A percentile compares a stretch with the other conserved stretches of the same genome.
phyloP scores from a whole-genome alignment of 2,888 invertebrate species.

The Oscheius sp. region DNA sequence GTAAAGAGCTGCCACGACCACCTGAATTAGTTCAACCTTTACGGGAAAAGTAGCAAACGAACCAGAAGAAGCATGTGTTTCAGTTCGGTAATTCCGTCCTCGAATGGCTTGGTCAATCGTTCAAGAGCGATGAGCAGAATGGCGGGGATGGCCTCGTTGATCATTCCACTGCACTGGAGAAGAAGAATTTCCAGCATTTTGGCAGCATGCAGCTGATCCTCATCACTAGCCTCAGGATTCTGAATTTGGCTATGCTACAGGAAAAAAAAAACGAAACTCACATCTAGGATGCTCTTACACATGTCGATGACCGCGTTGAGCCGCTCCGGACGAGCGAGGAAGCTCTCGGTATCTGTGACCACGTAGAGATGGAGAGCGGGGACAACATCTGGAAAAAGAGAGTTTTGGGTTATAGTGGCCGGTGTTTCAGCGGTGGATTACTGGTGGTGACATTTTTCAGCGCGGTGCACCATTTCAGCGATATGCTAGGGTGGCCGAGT shows the following conservation, averaged over 20 bases:
- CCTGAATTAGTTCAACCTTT: not conserved
- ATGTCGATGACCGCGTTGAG: conserved; percentile 92
- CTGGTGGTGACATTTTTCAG: not conserved
- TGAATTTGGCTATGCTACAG: conserved; percentile 10
- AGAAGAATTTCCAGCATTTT: conserved; percentile 91
- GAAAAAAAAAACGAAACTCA: conserved; percentile 17
- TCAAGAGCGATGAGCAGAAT: conserved; percentile 36
- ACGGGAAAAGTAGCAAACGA: not conserved
- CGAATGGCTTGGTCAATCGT: conserved; percentile 39
- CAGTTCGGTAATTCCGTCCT: conserved; percentile 37
- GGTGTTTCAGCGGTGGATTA: not conserved
- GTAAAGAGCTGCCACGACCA: conserved; percentile 36
- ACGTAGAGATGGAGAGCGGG: conserved; percentile 97
- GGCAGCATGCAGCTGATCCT: conserved; percentile 94
- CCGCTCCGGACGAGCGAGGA: conserved; percentile 89
- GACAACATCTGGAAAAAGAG: conserved; percentile 86
- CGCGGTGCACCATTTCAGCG: too few species aligned
- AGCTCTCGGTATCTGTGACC: conserved; percentile 92
- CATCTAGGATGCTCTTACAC: conserved; percentile 78
- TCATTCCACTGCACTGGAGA: conserved; percentile 82
- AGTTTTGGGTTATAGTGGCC: not conserved
- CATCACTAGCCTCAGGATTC: conserved; percentile 83
- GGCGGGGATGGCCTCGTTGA: conserved; percentile 42
- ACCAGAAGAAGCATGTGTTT: conserved; percentile 40
- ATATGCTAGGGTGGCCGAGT: too few species aligned